Conservation (phyloP, 1,140 invertebrate genomes). For the Drusus annulatus region DNA sequence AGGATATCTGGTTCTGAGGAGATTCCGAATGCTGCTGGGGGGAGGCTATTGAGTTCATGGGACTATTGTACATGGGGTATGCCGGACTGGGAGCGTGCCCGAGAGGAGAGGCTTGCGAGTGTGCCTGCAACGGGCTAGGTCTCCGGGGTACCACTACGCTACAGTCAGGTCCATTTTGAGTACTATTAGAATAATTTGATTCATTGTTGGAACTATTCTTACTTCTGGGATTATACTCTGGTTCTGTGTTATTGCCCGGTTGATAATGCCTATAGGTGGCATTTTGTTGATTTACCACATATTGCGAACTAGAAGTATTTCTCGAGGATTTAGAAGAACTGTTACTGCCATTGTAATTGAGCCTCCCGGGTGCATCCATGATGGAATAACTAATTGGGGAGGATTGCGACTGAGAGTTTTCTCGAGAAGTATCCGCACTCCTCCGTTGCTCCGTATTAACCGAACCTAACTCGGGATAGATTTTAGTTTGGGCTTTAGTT, state of each 20-base stretch:
- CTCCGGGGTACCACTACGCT: slow-evolving; percentile 76
- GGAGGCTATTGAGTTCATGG: slow-evolving; percentile 81
- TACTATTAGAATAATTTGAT: slow-evolving; percentile 75
- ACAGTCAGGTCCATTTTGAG: slow-evolving; percentile 78
- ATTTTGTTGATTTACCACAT: slow-evolving; percentile 65
- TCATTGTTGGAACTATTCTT: slow-evolving; percentile 79
- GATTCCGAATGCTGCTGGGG: slow-evolving; percentile 74
- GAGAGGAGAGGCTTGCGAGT: slow-evolving; percentile 76
- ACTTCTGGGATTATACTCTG: slow-evolving; percentile 78
- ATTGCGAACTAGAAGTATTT: slow-evolving; percentile 62
- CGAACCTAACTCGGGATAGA: slow-evolving; percentile 74
- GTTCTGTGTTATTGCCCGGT: slow-evolving; percentile 72
- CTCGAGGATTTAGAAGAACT: slow-evolving; percentile 67
- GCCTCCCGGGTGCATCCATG: slow-evolving; percentile 76
- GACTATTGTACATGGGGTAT: slow-evolving; percentile 85
- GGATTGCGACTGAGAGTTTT: slow-evolving; percentile 76
- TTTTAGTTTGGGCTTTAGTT: slow-evolving; percentile 80
- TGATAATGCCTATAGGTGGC: slow-evolving; percentile 76
- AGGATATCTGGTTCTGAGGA: slow-evolving; percentile 63
- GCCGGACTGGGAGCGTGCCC: slow-evolving; percentile 82
- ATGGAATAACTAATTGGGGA: slow-evolving; percentile 84
- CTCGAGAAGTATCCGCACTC: slow-evolving; percentile 68
- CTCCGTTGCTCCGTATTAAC: slow-evolving; percentile 71
- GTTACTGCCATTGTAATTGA: slow-evolving; percentile 74
- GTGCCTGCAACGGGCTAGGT: slow-evolving; percentile 78